These are phyloP conservation scores for Eublepharis macularius DNA, from an alignment of 2,113 vertebrate genomes.

Conservation along the genomic window DNA sequence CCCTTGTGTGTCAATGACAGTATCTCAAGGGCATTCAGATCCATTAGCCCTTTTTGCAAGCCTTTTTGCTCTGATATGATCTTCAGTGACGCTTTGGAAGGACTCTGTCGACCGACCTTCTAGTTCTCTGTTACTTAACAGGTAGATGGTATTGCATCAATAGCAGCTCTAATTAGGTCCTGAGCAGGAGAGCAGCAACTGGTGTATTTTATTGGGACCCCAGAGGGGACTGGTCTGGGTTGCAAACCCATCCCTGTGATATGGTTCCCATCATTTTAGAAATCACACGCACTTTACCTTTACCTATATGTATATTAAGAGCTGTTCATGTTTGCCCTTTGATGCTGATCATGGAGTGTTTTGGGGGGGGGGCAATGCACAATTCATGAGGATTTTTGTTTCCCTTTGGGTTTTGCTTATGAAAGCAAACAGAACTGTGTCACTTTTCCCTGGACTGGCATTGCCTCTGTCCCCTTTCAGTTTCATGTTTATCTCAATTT, in stretches of 20 bases:
- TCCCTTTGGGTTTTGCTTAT: constrained; percentile 31
- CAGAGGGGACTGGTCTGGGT: too few species aligned
- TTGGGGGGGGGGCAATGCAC: constrained; percentile 27
- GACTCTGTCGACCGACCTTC: neutral
- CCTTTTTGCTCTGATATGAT: neutral
- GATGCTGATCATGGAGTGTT: constrained; percentile 55
- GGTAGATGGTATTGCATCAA: too few species aligned
- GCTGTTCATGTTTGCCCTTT: constrained; percentile 47
- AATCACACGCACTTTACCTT: too few species aligned
- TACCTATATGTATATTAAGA: constrained; percentile 37
- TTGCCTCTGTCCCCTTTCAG: constrained; percentile 56
- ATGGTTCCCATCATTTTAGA: too few species aligned
- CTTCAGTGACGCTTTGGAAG: neutral
- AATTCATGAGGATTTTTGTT: constrained; percentile 52
- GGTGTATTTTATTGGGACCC: too few species aligned
- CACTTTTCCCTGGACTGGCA: constrained; percentile 57
- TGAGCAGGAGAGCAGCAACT: too few species aligned
- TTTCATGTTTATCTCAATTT: constrained; percentile 56
- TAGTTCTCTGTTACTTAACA: too few species aligned
- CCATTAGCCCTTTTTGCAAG: neutral
- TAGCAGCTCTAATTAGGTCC: too few species aligned
- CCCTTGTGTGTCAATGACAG: neutral
- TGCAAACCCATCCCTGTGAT: too few species aligned
- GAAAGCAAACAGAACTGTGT: constrained; percentile 68
- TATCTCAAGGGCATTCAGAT: neutral